Base-by-base conservation (phyloP, 2,113 vertebrate species). In the Lathamus discolor region DNA sequence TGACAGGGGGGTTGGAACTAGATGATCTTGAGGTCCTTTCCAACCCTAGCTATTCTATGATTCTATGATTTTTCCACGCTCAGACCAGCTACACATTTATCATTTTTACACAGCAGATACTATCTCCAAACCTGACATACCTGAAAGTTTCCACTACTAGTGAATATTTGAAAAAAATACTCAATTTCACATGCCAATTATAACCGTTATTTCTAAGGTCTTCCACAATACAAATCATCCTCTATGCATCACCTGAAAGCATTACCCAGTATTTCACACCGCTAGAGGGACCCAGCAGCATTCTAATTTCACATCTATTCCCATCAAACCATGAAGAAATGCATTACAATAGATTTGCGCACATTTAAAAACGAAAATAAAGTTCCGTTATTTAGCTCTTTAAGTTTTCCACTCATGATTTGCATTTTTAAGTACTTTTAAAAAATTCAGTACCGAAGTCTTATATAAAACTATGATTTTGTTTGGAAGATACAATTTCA, bases 251-350 rank as follows among this genome's bases (percentile, higher is more conserved):
- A 82, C 61, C 13, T 64, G 10, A 31, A 86, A 86, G 27, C 6
- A 66, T 43, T 17, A 24, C 15, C 5, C 22, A 59, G 25, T 61
- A 61, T 35, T 80, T 89, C 61, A 49, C 15, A 94, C 93, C 95
- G 90, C 92, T 96, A 97, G 95, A 96, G 86, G 95, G 95, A 94
- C 88, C 81, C 55, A 86, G 33, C 90, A 61, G 55, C 92, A 81
- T 82, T 84, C 55, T 24, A n/a, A 83, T 78, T 3, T 41, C 35
- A 39, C 27, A 37, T 41, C 31, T 49, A 37, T 51, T 44, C n/a
- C 54, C 20, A 74, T 22, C 48, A 63, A 75, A 59, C 17, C 10
- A 35, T 41, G 24, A 48, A 57, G n/a, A 90, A 86, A 94, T 18
- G 27, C 15, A 41, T 16, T 63, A 3, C 22, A n/a, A 52, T 48